Conservation (phyloP, 2,797 vertebrate species). For the Tapirus indicus region DNA sequence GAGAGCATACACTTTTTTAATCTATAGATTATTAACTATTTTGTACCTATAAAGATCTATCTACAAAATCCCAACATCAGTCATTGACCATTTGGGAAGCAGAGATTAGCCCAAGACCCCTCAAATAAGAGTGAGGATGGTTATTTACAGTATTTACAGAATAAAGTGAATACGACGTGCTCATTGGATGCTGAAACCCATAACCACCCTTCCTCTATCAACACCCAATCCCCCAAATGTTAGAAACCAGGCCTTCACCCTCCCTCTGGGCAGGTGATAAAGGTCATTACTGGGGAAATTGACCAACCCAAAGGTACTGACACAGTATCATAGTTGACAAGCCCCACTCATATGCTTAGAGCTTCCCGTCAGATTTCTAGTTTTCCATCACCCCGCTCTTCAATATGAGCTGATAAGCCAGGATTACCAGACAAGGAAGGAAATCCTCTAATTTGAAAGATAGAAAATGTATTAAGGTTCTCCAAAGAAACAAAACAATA, state of each 20-base stretch:
- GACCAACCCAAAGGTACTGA: background rate
- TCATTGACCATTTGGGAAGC: background rate
- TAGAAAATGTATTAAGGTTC: background rate
- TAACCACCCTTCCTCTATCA: background rate
- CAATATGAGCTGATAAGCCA: background rate
- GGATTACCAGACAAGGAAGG: background rate
- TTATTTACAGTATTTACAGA: background rate
- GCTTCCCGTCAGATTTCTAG: background rate
- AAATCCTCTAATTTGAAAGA: conserved; percentile 4
- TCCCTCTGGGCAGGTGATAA: background rate
- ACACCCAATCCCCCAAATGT: background rate
- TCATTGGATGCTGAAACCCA: background rate
- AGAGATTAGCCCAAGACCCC: background rate
- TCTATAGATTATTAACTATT: background rate
- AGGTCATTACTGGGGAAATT: background rate
- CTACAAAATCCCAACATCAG: background rate
- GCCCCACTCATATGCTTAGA: background rate
- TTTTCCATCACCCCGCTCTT: background rate
- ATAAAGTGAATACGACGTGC: background rate
- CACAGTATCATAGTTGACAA: background rate
- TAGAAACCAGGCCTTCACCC: background rate
- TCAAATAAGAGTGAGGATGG: background rate
- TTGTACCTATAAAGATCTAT: background rate
- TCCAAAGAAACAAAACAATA: conserved; percentile 11
- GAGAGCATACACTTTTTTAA: background rate